A percentile compares a stretch with the other conserved stretches of the same genome.
phyloP scores from a whole-genome alignment of 1,140 invertebrate genomes.

The Zophobas morio region DNA sequence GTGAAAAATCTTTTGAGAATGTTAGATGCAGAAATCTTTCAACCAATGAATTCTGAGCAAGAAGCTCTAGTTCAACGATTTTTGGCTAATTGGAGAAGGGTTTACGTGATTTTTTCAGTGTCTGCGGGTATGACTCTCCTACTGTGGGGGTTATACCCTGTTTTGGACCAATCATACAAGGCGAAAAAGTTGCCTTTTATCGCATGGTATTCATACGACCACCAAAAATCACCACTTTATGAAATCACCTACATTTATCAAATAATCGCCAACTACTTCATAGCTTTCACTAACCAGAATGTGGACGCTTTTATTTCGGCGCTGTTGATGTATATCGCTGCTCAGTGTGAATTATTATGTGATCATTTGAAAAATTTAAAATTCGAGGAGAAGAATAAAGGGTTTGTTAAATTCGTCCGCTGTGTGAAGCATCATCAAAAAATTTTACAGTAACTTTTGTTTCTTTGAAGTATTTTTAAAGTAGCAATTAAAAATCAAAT shows the following conservation, averaged over 20 bases:
- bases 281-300: conserved; percentile 9
- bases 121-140: not conserved
- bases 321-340: not conserved
- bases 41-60: not conserved
- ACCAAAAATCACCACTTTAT: conserved; percentile 1
- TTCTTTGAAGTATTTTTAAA: not conserved
- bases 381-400: not conserved
- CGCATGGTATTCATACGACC: conserved; percentile 21
- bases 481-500: not conserved
- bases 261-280: conserved; percentile 4
- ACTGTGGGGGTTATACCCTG: conserved; percentile 8
- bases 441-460: not conserved
- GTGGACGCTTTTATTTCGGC: conserved; percentile 17
- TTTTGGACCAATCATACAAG: conserved; percentile 3
- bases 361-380: not conserved
- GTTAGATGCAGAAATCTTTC: not conserved
- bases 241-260: conserved; percentile 26
- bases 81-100: not conserved
- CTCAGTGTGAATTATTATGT: not conserved
- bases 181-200: conserved; percentile 12
- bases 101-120: conserved; percentile 5
- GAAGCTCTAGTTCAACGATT: not conserved
- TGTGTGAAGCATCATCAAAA: conserved; percentile 2
- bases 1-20: not conserved
- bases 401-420: not conserved